Base-by-base conservation (phyloP, 2,888 invertebrate genomes). In the Oxycera nigricornis region DNA sequence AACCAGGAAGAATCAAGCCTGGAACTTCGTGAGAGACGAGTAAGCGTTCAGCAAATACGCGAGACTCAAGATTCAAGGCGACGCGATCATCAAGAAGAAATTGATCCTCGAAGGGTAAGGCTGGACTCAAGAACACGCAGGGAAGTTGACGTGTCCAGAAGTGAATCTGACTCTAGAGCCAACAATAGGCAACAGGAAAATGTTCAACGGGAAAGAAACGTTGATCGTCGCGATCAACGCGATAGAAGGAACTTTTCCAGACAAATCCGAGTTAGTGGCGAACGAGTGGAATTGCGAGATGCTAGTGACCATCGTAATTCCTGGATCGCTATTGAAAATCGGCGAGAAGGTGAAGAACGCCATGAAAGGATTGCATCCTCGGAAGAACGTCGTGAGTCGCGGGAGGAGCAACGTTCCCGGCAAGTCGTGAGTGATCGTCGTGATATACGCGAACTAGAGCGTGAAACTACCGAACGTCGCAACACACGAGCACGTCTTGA, bases 251-350 rank as follows among this genome's bases (percentile, higher is more conserved):
- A 50, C 17, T n/a, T 20, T 52, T 24, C 22, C 52, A n/a, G n/a
- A n/a, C n/a, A n/a, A n/a, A n/a, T n/a, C n/a, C n/a, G 11, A 28
- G 22, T 2, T 41, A 39, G 65, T 24, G 2, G 11, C 1, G 57
- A 72, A n/a, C 3, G 11, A 72, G n/a, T n/a, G n/a, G n/a, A n/a
- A n/a, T 31, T 55, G 3, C 55, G 72, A 57, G 72, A 68, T 2
- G 6, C 11, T 30, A 41, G 24, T 24, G 46, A 41, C 7, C 50
- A 24, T 22, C 14, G 50, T 7, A 24, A 46, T 7, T 41, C 26
- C 1, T 2, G 46, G 17, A 17, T 50, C 14, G 9, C n/a, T n/a
- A n/a, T n/a, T n/a, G n/a, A n/a, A 50, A 55, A 73, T 30, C 52
- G 52, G 31, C 50, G 31, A 24, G 52, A 1, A 6, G 52, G 1